Evolutionary conservation across 2,113 vertebrate genomes (phyloP), one percentile per base, ranked within the genome.

Genomic region (Catagonus wagneri): DNA sequence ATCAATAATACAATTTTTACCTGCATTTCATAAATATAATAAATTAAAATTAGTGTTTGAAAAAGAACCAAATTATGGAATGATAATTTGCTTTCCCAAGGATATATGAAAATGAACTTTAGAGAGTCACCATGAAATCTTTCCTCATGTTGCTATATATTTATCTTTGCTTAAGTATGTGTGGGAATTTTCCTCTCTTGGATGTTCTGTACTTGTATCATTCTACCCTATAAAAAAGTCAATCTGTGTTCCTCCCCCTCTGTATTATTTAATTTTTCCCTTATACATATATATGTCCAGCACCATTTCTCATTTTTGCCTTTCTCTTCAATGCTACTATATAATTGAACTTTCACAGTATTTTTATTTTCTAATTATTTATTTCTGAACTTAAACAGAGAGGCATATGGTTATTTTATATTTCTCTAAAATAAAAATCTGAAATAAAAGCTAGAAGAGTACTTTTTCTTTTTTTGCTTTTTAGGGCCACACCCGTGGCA

Each of bases 351-450:
- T 86, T 81, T n/a, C 39, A 76, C 84, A 66, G 50, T 72, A 72
- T 44, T 60, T 66, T 92, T 32, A 44, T 58, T 76, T 13, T 83
- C 23, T 83, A 92, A 71, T 44, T 88, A 22, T 23, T 58, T 78
- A 54, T 29, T 85, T 79, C 5, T 66, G 16, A 92, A 58, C 80
- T 80, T 80, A 85, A 90, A 81, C 16, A 86, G 16, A 52, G 50
- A 71, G 58, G 34, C 61, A 88, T 12, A 66, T 23, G 80, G 14
- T 74, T 79, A 65, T 71, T 88, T 80, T 44, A 16, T 34, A 79
- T 92, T 79, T 92, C 52, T 63, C n/a, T 83, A 63, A 92, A 83
- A 63, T 56, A 58, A 78, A 76, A 83, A 75, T 80, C 16, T 75
- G 54, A 92, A 92, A 76, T 69, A 34, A 83, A 96, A 89, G 11